Evolutionary conservation across 2,888 invertebrate species (phyloP), one percentile per base, ranked within the genome.

Genomic region (Heteropelma amictum): DNA sequence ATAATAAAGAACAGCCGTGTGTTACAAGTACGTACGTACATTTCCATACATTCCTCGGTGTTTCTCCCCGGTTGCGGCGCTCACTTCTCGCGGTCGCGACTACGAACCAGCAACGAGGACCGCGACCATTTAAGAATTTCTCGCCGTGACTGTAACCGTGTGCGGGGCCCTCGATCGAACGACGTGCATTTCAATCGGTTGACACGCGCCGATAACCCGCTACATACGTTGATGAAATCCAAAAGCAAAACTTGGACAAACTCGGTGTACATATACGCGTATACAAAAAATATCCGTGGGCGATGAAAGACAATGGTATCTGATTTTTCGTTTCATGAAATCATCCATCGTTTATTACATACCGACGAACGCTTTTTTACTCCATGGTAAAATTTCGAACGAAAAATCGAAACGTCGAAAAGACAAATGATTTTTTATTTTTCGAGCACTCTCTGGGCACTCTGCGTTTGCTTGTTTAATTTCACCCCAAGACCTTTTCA

Each of bases 41-140:
- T 88, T 87, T 88, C 83, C 87, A 85, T 85, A 82, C 87, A 87
- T 88, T 88, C 87, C 85, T 81, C 77, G 79, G 76, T 67, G 58
- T 60, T 65, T 60, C 26, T 42, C n/a, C 53, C 64, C 42, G 6
- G 26, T n/a, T 30, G 14, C 19, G 28, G 19, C 30, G 26, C 28
- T 28, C 47, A 21, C 33, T 33, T 42, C 28, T 28, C 58, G 14
- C 10, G 38, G 38, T 6, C 33, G 19, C 45, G 7, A 19, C 2
- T 38, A 10, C 33, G 17, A 63, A 10, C 10, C 51, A 56, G 35
- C 35, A 21, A 23, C 53, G 54, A 65, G 45, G 65, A 56, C 21
- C 80, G 80, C 80, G 81, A 83, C 84, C 86, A 86, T 87, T 87
- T 85, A 81, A 86, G 83, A 87, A 86, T 86, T 87, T 86, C 84